Base-by-base conservation (phyloP, 2,113 vertebrate genomes). In the Pelusios castaneus region DNA sequence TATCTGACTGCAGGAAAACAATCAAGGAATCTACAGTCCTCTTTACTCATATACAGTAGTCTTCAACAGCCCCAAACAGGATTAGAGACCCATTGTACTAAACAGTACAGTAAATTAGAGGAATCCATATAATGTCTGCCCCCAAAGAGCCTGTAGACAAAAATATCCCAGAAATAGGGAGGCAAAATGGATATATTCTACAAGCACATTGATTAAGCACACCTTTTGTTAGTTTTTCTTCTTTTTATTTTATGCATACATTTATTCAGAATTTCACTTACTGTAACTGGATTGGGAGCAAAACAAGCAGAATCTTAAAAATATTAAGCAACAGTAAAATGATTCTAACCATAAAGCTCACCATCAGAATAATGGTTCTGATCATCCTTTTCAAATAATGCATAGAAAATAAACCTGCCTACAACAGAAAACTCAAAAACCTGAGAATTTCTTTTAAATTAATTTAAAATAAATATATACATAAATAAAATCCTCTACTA, bases 351-450 rank as follows among this genome's bases (percentile, higher is more conserved):
- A 87, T 54, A 77, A 80, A 75, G 78, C 67, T 34, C 3, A 41
- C 16, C 16, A 38, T 95, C 19, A 75, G 14, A 52, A 1, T 85
- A 83, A 67, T 73, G 21, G 19, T 22, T 89, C 93, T 90, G 43
- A 79, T 92, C 82, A 43, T 84, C 5, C 10, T 73, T 95, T 89
- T 85, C 88, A 91, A 79, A 47, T 82, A 86, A 43, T n/a, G n/a
- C 47, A 49, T 47, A 45, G 63, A 90, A 87, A 87, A 21, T 17
- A 89, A 85, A 89, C 38, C 34, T 92, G 34, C 47, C 73, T 85
- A 0, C 80, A 38, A 25, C 81, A 10, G 13, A 13, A 87, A 67
- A 52, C 76, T 92, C 47, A 83, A 84, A 80, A 87, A 25, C 27
- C 54, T 84, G 25, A 85, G 83, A 24, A 89, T 84, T 52, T 84